Evolutionary conservation across 2,797 vertebrate genomes (phyloP).

Genomic region (Xiphophorus birchmanni): DNA sequence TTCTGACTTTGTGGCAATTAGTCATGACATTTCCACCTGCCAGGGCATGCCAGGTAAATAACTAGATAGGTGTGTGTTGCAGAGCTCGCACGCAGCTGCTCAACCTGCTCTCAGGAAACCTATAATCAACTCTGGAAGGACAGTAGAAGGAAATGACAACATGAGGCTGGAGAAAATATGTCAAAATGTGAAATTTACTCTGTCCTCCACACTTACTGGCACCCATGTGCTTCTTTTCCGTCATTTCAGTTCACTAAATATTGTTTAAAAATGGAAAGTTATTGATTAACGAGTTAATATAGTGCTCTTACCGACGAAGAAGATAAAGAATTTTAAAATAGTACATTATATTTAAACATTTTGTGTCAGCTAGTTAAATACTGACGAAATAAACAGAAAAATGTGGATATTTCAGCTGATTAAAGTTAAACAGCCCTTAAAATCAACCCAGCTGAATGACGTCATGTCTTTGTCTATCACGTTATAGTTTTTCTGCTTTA

Average conservation of each 20-base stretch:
- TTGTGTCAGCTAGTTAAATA: too few species aligned
- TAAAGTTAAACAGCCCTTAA: too few species aligned
- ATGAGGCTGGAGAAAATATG: conserved; percentile 18
- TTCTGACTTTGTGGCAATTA: conserved; percentile 23
- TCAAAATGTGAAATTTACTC: not conserved
- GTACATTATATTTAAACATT: too few species aligned
- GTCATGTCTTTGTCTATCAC: too few species aligned
- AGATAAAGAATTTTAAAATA: too few species aligned
- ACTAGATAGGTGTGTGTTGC: conserved; percentile 31
- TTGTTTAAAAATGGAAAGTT: not conserved
- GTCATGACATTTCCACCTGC: conserved; percentile 33
- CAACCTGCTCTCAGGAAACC: conserved; percentile 32
- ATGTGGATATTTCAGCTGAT: too few species aligned
- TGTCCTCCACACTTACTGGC: not conserved
- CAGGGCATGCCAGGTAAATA: conserved; percentile 56
- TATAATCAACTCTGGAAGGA: conserved; percentile 49
- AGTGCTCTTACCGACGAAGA: too few species aligned
- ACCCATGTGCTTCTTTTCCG: not conserved
- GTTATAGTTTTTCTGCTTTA: too few species aligned
- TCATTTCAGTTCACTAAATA: not conserved
- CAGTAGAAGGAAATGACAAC: conserved; percentile 23
- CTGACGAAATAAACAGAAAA: too few species aligned
- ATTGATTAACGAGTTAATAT: too few species aligned
- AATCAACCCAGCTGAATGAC: too few species aligned
- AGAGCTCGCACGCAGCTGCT: conserved; percentile 18